A percentile compares a stretch with the other conserved stretches of the same genome.
Evolutionary conservation across 1,140 invertebrate species (phyloP).

Genomic region (Mercenaria mercenaria): DNA sequence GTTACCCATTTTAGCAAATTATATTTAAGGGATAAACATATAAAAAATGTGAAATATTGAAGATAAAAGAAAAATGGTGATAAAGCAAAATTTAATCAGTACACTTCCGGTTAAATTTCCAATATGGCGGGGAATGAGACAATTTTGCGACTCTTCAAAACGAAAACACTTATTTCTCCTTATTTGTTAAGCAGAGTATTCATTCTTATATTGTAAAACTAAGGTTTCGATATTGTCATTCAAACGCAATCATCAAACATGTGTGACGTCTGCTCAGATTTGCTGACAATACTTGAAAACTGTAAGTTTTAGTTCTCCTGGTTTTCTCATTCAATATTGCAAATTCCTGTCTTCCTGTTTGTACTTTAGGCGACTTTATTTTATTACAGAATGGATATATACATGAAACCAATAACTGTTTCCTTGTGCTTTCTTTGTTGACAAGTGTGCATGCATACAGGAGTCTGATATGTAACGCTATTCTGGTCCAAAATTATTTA

Average conservation of each 20-base stretch:
- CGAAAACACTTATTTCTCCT: slow-evolving; percentile 9
- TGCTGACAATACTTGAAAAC: slow-evolving; percentile 82
- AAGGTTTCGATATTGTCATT: neutral
- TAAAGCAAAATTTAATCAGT: too few species aligned
- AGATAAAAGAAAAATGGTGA: too few species aligned
- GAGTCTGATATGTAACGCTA: too few species aligned
- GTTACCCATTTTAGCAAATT: too few species aligned
- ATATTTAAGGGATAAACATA: too few species aligned
- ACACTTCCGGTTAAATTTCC: slow-evolving; percentile 18
- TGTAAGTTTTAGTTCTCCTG: slow-evolving; percentile 79
- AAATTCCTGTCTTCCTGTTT: neutral
- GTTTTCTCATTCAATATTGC: slow-evolving; percentile 17
- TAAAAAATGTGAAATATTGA: too few species aligned
- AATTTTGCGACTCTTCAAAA: slow-evolving; percentile 31
- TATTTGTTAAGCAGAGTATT: neutral
- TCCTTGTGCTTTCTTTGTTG: too few species aligned
- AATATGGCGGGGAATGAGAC: slow-evolving; percentile 36
- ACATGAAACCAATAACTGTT: too few species aligned
- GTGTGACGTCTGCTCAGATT: slow-evolving; percentile 85
- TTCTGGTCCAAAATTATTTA: too few species aligned
- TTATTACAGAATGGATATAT: neutral
- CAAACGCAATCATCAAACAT: slow-evolving; percentile 67
- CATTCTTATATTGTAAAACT: neutral
- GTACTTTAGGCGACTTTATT: neutral
- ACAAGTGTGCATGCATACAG: too few species aligned